Evolutionary conservation across 2,797 vertebrate genomes (phyloP).

Genomic region (Lepilemur septentrionalis): DNA sequence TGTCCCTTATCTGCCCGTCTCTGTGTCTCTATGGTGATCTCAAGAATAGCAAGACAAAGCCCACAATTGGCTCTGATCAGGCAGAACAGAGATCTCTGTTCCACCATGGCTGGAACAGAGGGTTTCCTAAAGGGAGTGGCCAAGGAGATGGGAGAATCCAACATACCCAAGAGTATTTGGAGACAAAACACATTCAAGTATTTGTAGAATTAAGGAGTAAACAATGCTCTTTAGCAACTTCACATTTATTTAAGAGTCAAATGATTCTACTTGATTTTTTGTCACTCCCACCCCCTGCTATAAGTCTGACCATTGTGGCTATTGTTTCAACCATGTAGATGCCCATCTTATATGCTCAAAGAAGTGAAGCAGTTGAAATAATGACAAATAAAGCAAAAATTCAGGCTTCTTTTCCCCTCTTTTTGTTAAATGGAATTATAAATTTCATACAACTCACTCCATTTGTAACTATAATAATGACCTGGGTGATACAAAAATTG

Average conservation of each 20-base stretch:
- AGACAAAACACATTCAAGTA: not conserved
- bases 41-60: not conserved
- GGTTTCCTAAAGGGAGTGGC: not conserved
- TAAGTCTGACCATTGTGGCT: not conserved
- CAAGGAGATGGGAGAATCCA: not conserved
- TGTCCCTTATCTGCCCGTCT: not conserved
- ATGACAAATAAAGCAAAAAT: not conserved
- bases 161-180: not conserved
- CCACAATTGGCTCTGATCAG: not conserved
- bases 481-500: not conserved
- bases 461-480: conserved; percentile 12
- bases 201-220: not conserved
- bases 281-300: rapidly evolving
- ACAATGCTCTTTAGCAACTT: not conserved
- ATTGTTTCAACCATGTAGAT: not conserved
- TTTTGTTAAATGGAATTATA: conserved; percentile 15
- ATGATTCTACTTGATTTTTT: not conserved
- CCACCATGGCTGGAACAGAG: not conserved
- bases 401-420: not conserved
- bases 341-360: not conserved
- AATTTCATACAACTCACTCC: not conserved
- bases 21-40: not conserved
- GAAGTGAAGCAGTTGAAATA: not conserved
- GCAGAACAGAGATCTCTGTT: not conserved
- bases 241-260: not conserved